Base-by-base conservation (phyloP, 2,113 vertebrate species). In the Apistogramma diplotaenia region DNA sequence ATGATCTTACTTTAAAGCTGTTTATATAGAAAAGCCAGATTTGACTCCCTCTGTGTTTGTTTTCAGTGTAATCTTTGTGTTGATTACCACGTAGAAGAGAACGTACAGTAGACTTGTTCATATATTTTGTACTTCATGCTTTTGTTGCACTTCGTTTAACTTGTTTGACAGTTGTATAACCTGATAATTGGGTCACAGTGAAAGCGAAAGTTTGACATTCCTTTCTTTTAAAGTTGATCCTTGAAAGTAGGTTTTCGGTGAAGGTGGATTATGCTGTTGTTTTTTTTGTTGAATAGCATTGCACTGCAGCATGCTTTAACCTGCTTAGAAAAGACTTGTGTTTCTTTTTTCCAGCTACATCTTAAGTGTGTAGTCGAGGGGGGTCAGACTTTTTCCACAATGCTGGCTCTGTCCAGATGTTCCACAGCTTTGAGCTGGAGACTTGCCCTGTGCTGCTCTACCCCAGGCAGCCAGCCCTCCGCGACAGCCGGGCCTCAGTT, bases 341-440 rank as follows among this genome's bases (percentile, higher is more conserved):
- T 83, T 86, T 89, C 87, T 58, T 61, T 91, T 79, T 91, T 93
- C 74, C 89, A 93, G 92, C 27, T 40, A 74, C 67, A 53, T 53
- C 59, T 82, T 90, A 82, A 85, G 43, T 85, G 70, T 90, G 37
- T 91, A 86, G 87, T 88, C 71, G 74, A n/a, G n/a, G 79, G 74
- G 23, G 74, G 75, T 85, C 82, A 89, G 78, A 67, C 75, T 76
- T 82, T 78, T 35, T 19, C 84, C 40, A 46, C 15, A 40, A 89
- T 91, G 88, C 78, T 87, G 85, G 86, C 82, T 86, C 61, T 94
- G 76, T 79, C 70, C 76, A 85, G 87, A 74, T 80, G 78, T 72
- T 70, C 62, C 4, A 13, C 89, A 23, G 70, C 88, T 78, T 57
- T 89, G 74, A 90, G 89, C 51, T 80, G 90, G 85, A 86, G 62